Conservation (phyloP, 2,113 vertebrate species). For the Irena cyanogastra region DNA sequence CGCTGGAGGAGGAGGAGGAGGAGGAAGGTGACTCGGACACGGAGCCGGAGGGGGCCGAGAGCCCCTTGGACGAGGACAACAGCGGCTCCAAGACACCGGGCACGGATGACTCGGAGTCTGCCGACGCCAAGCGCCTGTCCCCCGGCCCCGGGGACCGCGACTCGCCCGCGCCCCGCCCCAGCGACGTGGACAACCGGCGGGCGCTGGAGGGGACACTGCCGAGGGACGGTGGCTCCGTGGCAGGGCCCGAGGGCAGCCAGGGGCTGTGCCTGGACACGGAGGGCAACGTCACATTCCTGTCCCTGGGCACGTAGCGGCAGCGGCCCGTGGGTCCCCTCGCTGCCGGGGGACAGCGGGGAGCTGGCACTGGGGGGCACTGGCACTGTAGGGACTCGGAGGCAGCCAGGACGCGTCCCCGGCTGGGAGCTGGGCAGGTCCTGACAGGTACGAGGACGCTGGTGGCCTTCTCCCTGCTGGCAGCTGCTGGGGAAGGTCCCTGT, state of each 20-base stretch:
- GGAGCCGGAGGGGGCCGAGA: conserved; percentile 51
- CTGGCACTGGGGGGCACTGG: not conserved
- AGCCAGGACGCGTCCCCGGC: fast-evolving
- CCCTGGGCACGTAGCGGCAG: conserved; percentile 38
- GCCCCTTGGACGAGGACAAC: conserved; percentile 72
- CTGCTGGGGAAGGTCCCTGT: not conserved
- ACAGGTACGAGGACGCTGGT: not conserved
- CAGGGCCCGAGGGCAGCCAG: not conserved
- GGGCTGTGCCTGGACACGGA: conserved; percentile 36
- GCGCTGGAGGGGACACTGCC: not conserved
- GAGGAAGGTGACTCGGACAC: conserved; percentile 71
- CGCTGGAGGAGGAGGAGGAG: conserved; percentile 64
- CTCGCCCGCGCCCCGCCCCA: not conserved
- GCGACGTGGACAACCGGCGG: not conserved
- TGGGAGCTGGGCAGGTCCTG: not conserved
- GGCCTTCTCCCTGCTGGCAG: not conserved
- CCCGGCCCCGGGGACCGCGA: not conserved
- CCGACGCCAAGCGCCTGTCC: not conserved
- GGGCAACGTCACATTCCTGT: conserved; percentile 36
- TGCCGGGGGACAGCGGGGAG: not conserved
- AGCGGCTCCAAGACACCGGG: conserved; percentile 56
- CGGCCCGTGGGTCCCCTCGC: fast-evolving
- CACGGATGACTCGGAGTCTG: conserved; percentile 16
- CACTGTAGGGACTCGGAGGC: fast-evolving
- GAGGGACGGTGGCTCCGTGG: not conserved